Evolutionary conservation across 2,888 invertebrate species (phyloP).

Genomic region (Noctua fimbriata): DNA sequence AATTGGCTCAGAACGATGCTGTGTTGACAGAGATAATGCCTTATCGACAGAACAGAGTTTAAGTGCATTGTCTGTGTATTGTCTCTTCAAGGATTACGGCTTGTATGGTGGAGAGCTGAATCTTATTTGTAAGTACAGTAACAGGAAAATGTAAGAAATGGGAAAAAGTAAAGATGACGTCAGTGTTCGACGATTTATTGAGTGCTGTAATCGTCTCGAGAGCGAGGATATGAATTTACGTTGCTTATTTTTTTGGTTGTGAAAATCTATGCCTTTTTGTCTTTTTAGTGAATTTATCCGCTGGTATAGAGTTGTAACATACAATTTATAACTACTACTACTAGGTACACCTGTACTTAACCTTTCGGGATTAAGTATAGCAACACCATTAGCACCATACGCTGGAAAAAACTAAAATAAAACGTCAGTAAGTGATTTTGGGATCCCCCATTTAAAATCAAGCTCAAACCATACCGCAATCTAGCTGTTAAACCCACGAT

Average conservation of each 20-base stretch:
- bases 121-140: conserved; percentile 42
- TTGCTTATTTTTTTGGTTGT: conserved; percentile 12
- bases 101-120: conserved; percentile 43
- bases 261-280: neutral
- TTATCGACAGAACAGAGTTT: conserved; percentile 62
- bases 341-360: neutral
- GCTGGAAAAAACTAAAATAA: neutral
- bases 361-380: neutral
- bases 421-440: neutral
- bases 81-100: conserved; percentile 55
- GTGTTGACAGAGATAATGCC: conserved; percentile 66
- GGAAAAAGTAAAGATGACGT: conserved; percentile 33
- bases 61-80: conserved; percentile 64
- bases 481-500: too few species aligned
- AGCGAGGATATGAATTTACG: conserved; percentile 20
- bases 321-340: neutral
- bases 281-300: neutral
- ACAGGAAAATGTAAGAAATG: conserved; percentile 47
- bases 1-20: conserved; percentile 58
- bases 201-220: conserved; percentile 35
- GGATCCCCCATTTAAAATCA: neutral
- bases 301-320: neutral
- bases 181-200: conserved; percentile 41
- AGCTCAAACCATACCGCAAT: neutral
- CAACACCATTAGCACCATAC: neutral